Evolutionary conservation across 1,140 invertebrate species (phyloP).

Genomic region (Streblospio benedicti): DNA sequence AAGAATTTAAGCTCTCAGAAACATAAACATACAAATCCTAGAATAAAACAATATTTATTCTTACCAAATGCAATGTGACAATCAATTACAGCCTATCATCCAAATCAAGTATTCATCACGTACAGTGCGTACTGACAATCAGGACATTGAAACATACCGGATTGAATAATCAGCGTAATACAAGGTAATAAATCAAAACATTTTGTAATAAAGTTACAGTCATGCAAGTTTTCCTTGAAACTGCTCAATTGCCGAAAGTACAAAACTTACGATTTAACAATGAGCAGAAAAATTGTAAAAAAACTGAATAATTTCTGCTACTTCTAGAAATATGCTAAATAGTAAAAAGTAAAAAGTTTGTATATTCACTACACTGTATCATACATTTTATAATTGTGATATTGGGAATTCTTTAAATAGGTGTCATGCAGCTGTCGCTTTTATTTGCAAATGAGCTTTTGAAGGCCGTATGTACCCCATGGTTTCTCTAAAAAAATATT

Average conservation of each 20-base stretch:
- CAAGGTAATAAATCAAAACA: no score
- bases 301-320: no score
- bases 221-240: background rate
- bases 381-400: background rate
- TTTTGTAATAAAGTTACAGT: no score
- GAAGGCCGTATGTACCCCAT: conserved; percentile 4
- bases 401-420: background rate
- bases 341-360: no score
- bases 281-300: no score
- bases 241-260: background rate
- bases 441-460: conserved; percentile 14
- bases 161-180: no score
- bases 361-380: background rate
- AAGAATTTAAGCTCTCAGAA: conserved; percentile 61
- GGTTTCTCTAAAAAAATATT: conserved; percentile 23
- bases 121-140: background rate
- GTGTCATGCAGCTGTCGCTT: background rate
- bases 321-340: no score
- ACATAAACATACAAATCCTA: conserved; percentile 83
- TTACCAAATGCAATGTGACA: background rate
- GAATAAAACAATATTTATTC: conserved; percentile 19
- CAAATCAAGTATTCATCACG: background rate
- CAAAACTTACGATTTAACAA: background rate
- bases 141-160: background rate
- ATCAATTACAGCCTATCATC: background rate